Conservation (phyloP, 2,797 vertebrate species). For the Acestrorhynchus altus region DNA sequence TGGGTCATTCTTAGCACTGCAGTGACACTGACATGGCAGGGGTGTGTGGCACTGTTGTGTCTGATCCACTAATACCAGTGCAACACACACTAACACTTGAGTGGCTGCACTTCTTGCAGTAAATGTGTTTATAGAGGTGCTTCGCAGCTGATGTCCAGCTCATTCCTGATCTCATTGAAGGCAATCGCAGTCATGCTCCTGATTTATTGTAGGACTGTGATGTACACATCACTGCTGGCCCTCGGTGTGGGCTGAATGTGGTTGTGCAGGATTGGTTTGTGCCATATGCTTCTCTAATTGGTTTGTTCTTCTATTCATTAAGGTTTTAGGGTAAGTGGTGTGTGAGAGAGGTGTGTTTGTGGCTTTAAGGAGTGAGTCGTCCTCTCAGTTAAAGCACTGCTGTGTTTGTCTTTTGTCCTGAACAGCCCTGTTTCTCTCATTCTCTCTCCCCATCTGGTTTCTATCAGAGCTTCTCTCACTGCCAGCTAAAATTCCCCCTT, state of each 20-base stretch:
- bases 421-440: conserved; percentile 73
- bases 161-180: background rate
- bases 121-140: background rate
- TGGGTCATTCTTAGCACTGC: too few species aligned
- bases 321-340: background rate
- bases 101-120: too few species aligned
- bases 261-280: background rate
- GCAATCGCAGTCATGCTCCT: background rate
- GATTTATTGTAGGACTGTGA: background rate
- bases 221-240: background rate
- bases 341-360: conserved; percentile 70
- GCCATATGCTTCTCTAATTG: conserved; percentile 17
- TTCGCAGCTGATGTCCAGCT: background rate
- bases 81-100: too few species aligned
- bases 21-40: too few species aligned
- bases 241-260: background rate
- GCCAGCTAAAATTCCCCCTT: conserved; percentile 68
- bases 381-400: conserved; percentile 81
- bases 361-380: conserved; percentile 74
- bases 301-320: conserved; percentile 33
- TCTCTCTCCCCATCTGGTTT: conserved; percentile 87
- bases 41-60: too few species aligned
- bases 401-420: conserved; percentile 86
- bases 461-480: conserved; percentile 88
- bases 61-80: too few species aligned